Percentiles rank a stretch among this genome's conserved stretches.
Evolutionary conservation across 2,113 vertebrate species (phyloP).

Genomic region (Hiodon tergisus): DNA sequence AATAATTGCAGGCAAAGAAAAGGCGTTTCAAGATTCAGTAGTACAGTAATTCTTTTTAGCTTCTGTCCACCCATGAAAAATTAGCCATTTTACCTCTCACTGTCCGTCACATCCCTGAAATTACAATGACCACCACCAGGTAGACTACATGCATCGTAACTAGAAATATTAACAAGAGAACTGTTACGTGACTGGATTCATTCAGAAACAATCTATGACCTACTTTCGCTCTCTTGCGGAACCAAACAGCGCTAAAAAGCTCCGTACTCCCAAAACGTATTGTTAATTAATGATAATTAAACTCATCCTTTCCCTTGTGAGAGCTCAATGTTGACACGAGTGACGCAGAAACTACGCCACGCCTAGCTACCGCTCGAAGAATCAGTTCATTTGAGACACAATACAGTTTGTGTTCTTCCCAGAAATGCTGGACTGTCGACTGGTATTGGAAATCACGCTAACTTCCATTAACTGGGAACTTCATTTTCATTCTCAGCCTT

Average conservation of each 20-base stretch:
- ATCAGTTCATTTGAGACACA: too few relatives aligned
- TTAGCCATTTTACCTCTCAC: background rate
- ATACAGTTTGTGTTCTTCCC: too few relatives aligned
- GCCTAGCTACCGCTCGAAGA: background rate
- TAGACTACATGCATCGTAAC: background rate
- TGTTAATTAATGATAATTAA: constrained; percentile 33
- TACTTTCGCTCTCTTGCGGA: constrained; percentile 12
- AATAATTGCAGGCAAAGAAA: too few relatives aligned
- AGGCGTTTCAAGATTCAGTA: background rate
- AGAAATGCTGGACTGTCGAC: too few relatives aligned
- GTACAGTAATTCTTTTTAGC: constrained; percentile 5
- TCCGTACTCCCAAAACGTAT: background rate
- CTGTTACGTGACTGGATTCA: background rate
- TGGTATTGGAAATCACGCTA: too few relatives aligned
- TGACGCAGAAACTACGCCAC: constrained; percentile 4
- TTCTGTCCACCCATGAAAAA: background rate
- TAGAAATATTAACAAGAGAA: background rate
- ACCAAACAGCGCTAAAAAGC: constrained; percentile 23
- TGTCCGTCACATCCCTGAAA: background rate
- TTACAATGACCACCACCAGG: background rate
- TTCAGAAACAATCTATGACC: constrained; percentile 18
- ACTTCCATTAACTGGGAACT: too few relatives aligned
- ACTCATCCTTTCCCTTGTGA: background rate
- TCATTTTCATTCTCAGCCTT: too few relatives aligned
- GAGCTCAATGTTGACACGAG: constrained; percentile 5